Percentiles rank a stretch among this genome's conserved stretches.
These are phyloP conservation scores for Ditylenchus dipsaci DNA, from an alignment of 1,140 invertebrate genomes.

Conservation along the genomic window DNA sequence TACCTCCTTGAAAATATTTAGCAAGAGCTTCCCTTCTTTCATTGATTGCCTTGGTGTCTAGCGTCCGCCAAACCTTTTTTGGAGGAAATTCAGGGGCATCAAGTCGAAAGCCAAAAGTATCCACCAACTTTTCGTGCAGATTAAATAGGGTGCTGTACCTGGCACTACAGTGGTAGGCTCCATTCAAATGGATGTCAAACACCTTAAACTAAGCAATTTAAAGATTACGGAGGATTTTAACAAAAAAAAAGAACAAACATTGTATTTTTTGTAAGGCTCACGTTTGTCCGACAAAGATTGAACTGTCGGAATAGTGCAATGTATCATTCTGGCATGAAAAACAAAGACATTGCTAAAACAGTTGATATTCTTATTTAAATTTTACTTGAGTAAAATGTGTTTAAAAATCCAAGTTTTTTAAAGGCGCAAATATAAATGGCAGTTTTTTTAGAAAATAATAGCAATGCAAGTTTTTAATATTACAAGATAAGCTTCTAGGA, in stretches of 20 bases:
- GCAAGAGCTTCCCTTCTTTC: slow-evolving; percentile 40
- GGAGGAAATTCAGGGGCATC: slow-evolving; percentile 40
- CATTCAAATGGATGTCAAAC: slow-evolving; percentile 45
- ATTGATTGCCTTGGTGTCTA: slow-evolving; percentile 38
- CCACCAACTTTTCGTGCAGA: slow-evolving; percentile 42
- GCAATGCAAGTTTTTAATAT: too few species aligned
- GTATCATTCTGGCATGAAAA: slow-evolving; percentile 12
- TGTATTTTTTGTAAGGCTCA: slow-evolving; percentile 34
- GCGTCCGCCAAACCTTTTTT: slow-evolving; percentile 42
- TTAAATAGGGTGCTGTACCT: slow-evolving; percentile 38
- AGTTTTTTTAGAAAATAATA: too few species aligned
- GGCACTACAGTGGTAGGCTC: slow-evolving; percentile 43
- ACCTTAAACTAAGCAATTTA: slow-evolving; percentile 23
- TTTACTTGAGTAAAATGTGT: too few species aligned
- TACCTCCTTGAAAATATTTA: slow-evolving; percentile 46
- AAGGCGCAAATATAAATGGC: too few species aligned
- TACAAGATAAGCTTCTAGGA: too few species aligned
- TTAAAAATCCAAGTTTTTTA: too few species aligned
- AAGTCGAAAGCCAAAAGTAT: slow-evolving; percentile 42
- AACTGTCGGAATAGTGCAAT: slow-evolving; percentile 25
- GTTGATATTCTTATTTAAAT: too few species aligned
- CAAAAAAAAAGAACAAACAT: slow-evolving; percentile 8
- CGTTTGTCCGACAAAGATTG: slow-evolving; percentile 10
- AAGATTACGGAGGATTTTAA: background rate
- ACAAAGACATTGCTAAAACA: too few species aligned